phyloP scores from a whole-genome alignment of 1,140 invertebrate genomes.

The Aphelenchoides besseyi region DNA sequence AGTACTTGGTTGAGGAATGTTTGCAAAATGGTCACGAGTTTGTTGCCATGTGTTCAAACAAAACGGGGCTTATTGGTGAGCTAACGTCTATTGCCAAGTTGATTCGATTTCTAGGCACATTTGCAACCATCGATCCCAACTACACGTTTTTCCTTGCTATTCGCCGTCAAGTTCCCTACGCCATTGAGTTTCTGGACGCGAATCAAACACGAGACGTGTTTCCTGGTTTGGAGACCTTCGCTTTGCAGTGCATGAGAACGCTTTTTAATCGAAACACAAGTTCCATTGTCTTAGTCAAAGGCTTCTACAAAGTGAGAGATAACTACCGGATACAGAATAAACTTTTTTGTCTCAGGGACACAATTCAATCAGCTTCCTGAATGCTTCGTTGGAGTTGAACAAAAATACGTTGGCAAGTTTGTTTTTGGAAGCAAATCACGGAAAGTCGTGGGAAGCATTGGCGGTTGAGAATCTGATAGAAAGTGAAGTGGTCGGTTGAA shows the following conservation, averaged over 20 bases:
- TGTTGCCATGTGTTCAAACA: conserved; percentile 39
- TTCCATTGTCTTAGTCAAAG: conserved; percentile 33
- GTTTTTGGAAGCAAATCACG: conserved; percentile 37
- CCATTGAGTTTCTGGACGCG: conserved; percentile 43
- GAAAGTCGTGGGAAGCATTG: conserved; percentile 33
- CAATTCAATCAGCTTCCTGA: conserved; percentile 45
- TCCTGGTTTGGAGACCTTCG: conserved; percentile 45
- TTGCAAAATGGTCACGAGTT: conserved; percentile 46
- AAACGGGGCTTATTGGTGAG: conserved; percentile 43
- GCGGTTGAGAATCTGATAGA: conserved; percentile 31
- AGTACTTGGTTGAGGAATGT: conserved; percentile 48
- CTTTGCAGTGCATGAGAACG: conserved; percentile 41
- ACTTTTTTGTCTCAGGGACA: conserved; percentile 30
- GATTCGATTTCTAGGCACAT: conserved; percentile 35
- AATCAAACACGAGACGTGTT: conserved; percentile 44
- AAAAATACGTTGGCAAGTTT: conserved; percentile 38
- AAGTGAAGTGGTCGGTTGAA: conserved; percentile 2
- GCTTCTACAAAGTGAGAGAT: conserved; percentile 37
- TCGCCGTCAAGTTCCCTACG: conserved; percentile 29
- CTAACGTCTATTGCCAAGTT: not conserved
- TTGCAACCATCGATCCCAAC: conserved; percentile 34
- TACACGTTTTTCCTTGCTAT: conserved; percentile 41
- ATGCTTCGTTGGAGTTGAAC: conserved; percentile 37
- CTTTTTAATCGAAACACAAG: conserved; percentile 1
- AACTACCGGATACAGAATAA: conserved; percentile 10